Evolutionary conservation across 2,888 invertebrate species (phyloP).

Genomic region (Hypena proboscidalis): DNA sequence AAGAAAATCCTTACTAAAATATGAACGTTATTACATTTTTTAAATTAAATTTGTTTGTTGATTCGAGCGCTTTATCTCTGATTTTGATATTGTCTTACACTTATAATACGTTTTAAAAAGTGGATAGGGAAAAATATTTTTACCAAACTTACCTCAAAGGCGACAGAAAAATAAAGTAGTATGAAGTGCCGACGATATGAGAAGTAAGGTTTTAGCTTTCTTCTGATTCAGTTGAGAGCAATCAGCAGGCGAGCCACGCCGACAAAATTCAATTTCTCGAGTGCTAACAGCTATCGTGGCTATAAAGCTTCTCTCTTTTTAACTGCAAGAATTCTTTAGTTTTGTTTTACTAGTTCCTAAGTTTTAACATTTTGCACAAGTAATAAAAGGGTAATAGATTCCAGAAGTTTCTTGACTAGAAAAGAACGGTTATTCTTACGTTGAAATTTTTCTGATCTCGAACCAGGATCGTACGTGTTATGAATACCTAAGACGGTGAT

Average conservation of each 20-base stretch:
- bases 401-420: conserved; percentile 14
- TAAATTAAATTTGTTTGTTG: too few species aligned
- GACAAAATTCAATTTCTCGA: conserved; percentile 51
- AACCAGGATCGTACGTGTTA: conserved; percentile 14
- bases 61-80: too few species aligned
- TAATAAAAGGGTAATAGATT: conserved; percentile 32
- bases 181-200: conserved; percentile 19
- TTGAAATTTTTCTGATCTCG: conserved; percentile 16
- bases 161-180: too few species aligned
- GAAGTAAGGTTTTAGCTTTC: conserved; percentile 36
- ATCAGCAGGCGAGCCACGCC: conserved; percentile 45
- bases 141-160: too few species aligned
- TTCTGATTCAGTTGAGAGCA: conserved; percentile 47
- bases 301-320: conserved; percentile 37
- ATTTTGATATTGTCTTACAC: too few species aligned
- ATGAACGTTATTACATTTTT: too few species aligned
- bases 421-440: conserved; percentile 23
- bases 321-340: conserved; percentile 29
- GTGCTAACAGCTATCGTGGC: conserved; percentile 37
- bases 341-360: conserved; percentile 25
- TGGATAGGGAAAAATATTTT: too few species aligned
- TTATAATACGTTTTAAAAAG: too few species aligned
- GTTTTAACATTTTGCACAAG: conserved; percentile 23
- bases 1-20: conserved; percentile 13
- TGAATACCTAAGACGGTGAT: conserved; percentile 8